Evolutionary conservation across 2,797 vertebrate species (phyloP).

Genomic region (Pantherophis alleghaniensis): DNA sequence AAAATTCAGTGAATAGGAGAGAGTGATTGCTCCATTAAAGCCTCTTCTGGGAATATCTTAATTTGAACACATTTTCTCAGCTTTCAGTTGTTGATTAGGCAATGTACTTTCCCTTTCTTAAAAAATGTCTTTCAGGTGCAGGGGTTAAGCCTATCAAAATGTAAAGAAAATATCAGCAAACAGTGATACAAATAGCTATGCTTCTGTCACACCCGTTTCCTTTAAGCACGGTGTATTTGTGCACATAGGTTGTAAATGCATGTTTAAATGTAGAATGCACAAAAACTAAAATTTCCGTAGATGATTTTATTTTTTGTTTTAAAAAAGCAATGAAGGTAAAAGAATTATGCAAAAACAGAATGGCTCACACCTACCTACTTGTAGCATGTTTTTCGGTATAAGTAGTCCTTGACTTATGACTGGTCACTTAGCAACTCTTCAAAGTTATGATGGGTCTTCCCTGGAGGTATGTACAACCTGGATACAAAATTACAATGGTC

Average conservation of each 20-base stretch:
- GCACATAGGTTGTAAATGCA: not conserved
- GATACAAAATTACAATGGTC: not conserved
- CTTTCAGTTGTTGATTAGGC: conserved; percentile 63
- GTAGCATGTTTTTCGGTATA: not conserved
- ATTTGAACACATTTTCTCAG: conserved; percentile 47
- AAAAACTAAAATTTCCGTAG: not conserved
- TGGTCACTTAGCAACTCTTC: not conserved
- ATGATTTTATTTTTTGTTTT: not conserved
- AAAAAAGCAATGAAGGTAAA: not conserved
- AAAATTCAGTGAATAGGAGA: not conserved
- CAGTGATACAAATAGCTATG: conserved; percentile 21
- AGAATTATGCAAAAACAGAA: not conserved
- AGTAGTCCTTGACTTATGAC: not conserved
- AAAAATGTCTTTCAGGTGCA: conserved; percentile 44
- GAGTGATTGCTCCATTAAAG: not conserved
- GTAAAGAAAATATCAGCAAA: conserved; percentile 14
- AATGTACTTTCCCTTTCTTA: conserved; percentile 56
- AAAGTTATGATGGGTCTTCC: not conserved
- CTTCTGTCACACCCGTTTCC: not conserved
- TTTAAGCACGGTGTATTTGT: not conserved
- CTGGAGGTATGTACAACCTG: not conserved
- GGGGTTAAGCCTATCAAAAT: conserved; percentile 55
- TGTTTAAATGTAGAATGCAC: not conserved
- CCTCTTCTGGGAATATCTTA: not conserved
- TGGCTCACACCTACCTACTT: not conserved